Conservation (phyloP, 1,140 invertebrate species). For the Platyscapa corneri region DNA sequence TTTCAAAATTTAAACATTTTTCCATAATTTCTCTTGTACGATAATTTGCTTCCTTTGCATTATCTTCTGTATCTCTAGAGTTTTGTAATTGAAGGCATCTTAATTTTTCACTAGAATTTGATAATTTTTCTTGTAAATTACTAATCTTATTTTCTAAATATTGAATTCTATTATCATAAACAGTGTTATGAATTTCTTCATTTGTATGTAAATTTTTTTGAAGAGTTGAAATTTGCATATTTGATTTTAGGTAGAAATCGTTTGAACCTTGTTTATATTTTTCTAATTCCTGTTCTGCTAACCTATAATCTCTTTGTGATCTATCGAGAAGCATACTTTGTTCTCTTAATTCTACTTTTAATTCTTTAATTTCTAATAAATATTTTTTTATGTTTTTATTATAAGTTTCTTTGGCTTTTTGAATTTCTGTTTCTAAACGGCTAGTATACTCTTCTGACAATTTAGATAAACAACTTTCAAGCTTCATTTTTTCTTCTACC, state of each 20-base stretch:
- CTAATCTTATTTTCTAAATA: conserved; percentile 60
- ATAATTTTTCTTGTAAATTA: conserved; percentile 61
- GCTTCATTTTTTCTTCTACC: conserved; percentile 60
- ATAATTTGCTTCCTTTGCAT: conserved; percentile 60
- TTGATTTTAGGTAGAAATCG: too few relatives aligned
- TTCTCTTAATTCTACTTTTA: conserved; percentile 67
- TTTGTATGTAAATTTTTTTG: conserved; percentile 71
- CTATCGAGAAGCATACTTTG: conserved; percentile 62
- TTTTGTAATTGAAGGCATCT: conserved; percentile 57
- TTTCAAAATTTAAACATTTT: conserved; percentile 64
- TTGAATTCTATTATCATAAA: conserved; percentile 66
- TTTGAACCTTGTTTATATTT: conserved; percentile 68
- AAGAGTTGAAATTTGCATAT: conserved; percentile 70
- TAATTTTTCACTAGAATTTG: conserved; percentile 58
- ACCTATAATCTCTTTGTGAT: conserved; percentile 72
- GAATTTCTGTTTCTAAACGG: conserved; percentile 60
- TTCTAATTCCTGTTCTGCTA: conserved; percentile 73
- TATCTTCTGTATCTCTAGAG: conserved; percentile 56
- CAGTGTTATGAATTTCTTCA: conserved; percentile 70
- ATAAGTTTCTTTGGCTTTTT: conserved; percentile 60
- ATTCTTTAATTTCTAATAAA: conserved; percentile 66
- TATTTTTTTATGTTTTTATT: conserved; percentile 64
- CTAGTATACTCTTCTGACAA: conserved; percentile 61
- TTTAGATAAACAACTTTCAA: conserved; percentile 59
- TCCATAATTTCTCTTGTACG: conserved; percentile 63